Evolutionary conservation across 2,888 invertebrate species (phyloP).

Genomic region (Lasius platythorax): DNA sequence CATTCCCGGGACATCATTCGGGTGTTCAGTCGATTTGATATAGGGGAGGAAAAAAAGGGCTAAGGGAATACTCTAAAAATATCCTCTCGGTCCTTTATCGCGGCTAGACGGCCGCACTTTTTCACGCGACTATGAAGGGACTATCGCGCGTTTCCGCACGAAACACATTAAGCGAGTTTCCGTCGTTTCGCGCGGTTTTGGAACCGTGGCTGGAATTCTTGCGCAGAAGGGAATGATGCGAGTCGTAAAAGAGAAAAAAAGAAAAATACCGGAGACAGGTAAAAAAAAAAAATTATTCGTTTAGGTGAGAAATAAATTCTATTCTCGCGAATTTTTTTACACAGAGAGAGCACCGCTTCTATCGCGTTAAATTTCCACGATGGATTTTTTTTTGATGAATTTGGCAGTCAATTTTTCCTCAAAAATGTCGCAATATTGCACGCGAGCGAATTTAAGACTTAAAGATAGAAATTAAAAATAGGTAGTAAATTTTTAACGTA

Average conservation of each 20-base stretch:
- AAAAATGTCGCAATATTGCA: background rate
- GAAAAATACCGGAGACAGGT: background rate
- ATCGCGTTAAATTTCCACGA: constrained; percentile 35
- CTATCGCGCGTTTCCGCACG: constrained; percentile 12
- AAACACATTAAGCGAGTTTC: constrained; percentile 46
- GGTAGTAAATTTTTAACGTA: background rate
- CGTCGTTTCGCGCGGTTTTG: constrained; percentile 24
- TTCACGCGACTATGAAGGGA: background rate
- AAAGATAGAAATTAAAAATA: background rate
- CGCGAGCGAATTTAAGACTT: constrained; percentile 19
- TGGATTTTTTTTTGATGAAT: constrained; percentile 1
- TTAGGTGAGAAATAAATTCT: constrained; percentile 39
- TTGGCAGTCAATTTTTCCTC: constrained; percentile 10
- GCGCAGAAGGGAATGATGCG: constrained; percentile 14
- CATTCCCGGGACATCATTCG: constrained; percentile 63
- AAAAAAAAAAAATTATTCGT: constrained; percentile 36
- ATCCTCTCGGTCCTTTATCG: constrained; percentile 55
- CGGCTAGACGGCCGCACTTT: constrained; percentile 5
- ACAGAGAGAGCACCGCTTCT: constrained; percentile 13
- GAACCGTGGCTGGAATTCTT: background rate
- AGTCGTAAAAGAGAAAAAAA: constrained; percentile 20
- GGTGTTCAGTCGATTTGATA: constrained; percentile 57
- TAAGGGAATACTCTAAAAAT: constrained; percentile 49
- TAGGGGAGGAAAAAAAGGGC: background rate
- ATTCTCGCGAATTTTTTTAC: constrained; percentile 34